Base-by-base conservation (phyloP, 1,140 invertebrate genomes). In the Dufourea novaeangliae region DNA sequence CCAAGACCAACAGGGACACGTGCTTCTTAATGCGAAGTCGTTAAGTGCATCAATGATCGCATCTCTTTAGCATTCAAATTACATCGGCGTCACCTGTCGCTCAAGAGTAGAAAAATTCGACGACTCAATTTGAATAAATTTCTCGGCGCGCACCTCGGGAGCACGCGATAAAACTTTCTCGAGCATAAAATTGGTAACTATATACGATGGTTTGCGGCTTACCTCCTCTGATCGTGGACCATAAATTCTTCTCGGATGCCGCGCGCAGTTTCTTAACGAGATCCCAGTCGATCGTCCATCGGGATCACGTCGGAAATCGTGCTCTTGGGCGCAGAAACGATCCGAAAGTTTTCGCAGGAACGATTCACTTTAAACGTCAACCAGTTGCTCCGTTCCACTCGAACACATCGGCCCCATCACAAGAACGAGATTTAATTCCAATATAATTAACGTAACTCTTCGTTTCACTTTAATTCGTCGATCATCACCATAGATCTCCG, bases 51-150 rank as follows among this genome's bases (percentile, higher is more conserved):
- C 39, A 7, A 68, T 25, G 37, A 25, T 12, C 5, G 27, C 17
- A 22, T 66, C 73, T 46, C 22, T 27, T 59, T 59, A 57, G 29
- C 54, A 59, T 69, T 39, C 10, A 76, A 46, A 76, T 76, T 76
- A 25, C 64, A 37, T 46, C 14, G 39, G 39, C 64, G 17, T 59
- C 52, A 50, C 54, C 64, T 75, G 29, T 46, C 73, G 17, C 63
- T 14, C 22, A 0, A 1, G 29, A 39, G 11, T 14, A 50, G 39
- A 75, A 75, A 68, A 68, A 76, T 76, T 50, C 73, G 64, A 57
- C 63, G 12, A 37, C 39, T 76, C 73, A 69, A 76, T 76, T 76
- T 76, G 73, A 76, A 76, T 76, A 76, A 76, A 76, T 76, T 76
- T 76, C 64, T 34, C 52, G 54, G 22, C 37, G 14, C 41, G 34